Evolutionary conservation across 2,888 invertebrate species (phyloP), one percentile per base, ranked within the genome.

Genomic region (Eupithecia pulchellata): DNA sequence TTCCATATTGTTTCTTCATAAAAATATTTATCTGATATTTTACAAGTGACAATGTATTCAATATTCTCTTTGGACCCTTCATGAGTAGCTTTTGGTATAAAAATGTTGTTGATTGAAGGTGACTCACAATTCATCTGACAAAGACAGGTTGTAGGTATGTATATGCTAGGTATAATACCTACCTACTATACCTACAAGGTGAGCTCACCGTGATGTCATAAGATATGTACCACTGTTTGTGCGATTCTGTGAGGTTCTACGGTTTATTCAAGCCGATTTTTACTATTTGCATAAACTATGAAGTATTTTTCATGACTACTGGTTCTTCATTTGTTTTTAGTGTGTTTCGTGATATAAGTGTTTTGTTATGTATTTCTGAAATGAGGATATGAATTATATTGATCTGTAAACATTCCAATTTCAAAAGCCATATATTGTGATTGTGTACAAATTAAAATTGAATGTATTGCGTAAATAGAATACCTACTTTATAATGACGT

Each of bases 171-270:
- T n/a, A n/a, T n/a, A n/a, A n/a, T n/a, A n/a, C n/a, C n/a, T n/a
- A n/a, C n/a, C n/a, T n/a, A n/a, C n/a, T n/a, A 0, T 47, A 25
- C 25, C 52, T 52, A 25, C 11, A 42, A 62, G 68, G 29, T 72
- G 72, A 72, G 36, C 47, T 68, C 68, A 72, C 27, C 30, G 61
- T 70, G 70, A 70, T 63, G 70, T 70, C 70, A 69, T 64, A n/a
- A 52, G 34, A 55, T 17, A 52, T 5, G 64, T 64, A 55, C 32
- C 20, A 34, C 17, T 34, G 32, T 32, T 32, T 61, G 61, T 61
- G 11, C 11, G 61, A 61, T 61, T 34, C 60, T 32, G 34, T 25
- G 34, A 32, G 34, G 32, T 25, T 61, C 3, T 3, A 61, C 32
- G 8, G 8, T 8, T 42, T 42, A 9, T 42, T 47, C 2, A 47